Percentiles rank a stretch among this genome's conserved stretches.
Evolutionary conservation across 2,888 invertebrate species (phyloP).

Genomic region (Blera fallax): DNA sequence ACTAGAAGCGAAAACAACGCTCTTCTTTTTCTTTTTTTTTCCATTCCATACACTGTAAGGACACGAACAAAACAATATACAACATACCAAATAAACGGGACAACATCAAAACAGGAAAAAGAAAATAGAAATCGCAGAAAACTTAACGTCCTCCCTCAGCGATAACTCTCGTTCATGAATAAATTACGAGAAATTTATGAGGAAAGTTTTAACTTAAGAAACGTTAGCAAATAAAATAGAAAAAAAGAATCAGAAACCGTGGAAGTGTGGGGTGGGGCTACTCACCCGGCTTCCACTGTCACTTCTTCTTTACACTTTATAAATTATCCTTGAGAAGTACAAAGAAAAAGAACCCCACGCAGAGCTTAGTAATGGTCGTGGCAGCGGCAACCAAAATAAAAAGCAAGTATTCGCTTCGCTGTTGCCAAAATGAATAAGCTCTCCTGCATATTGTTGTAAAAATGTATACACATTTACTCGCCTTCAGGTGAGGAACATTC

Average conservation of each 20-base stretch:
- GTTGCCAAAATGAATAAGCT: conserved; percentile 21
- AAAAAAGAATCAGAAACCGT: not conserved
- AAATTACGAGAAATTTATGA: conserved; percentile 70
- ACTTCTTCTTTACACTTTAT: conserved; percentile 49
- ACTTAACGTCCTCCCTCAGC: conserved; percentile 37
- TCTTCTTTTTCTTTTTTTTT: not conserved
- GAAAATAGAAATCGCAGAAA: conserved; percentile 42
- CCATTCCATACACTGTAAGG: conserved; percentile 6
- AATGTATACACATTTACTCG: conserved; percentile 18
- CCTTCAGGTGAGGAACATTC: not conserved
- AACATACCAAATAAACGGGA: conserved; percentile 66
- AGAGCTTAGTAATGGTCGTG: not conserved
- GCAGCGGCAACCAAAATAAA: not conserved
- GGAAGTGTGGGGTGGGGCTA: not conserved
- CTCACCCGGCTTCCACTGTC: conserved; percentile 12
- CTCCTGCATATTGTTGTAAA: not conserved
- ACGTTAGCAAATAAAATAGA: conserved; percentile 26
- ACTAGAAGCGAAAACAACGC: conserved; percentile 28
- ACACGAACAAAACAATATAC: conserved; percentile 37
- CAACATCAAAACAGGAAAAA: conserved; percentile 62
- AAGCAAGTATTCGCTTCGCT: not conserved
- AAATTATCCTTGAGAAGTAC: conserved; percentile 37
- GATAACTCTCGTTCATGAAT: conserved; percentile 66
- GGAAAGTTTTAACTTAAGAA: conserved; percentile 59
- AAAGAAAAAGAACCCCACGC: conserved; percentile 8